A percentile compares a stretch with the other conserved stretches of the same genome.
Conservation (phyloP, 2,113 vertebrate genomes). For the Hemibagrus wyckioides region DNA sequence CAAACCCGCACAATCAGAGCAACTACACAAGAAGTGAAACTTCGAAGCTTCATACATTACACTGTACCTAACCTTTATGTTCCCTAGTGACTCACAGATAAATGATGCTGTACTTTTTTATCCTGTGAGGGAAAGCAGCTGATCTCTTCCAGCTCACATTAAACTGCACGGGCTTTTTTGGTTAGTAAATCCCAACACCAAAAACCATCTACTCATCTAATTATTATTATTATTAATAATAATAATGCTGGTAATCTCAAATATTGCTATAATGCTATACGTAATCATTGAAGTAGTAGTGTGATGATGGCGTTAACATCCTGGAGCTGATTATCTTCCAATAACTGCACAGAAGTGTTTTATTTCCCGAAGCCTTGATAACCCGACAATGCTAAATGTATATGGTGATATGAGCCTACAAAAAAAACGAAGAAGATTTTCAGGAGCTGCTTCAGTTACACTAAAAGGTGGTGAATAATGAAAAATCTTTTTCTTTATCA, state of each 20-base stretch:
- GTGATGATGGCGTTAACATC: neutral
- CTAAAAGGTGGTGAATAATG: neutral
- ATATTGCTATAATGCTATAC: neutral
- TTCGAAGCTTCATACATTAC: constrained; percentile 7
- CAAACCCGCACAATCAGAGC: constrained; percentile 12
- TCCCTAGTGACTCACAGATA: constrained; percentile 7
- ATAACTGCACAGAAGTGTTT: neutral
- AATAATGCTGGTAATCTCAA: neutral
- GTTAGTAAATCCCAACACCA: neutral
- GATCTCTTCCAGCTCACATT: neutral
- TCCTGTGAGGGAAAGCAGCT: neutral
- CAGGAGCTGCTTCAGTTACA: neutral
- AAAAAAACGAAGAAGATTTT: neutral
- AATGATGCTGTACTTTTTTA: constrained; percentile 2
- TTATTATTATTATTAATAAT: neutral
- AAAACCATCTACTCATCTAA: neutral
- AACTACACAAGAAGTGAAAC: constrained; percentile 24
- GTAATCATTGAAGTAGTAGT: neutral
- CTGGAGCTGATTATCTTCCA: neutral
- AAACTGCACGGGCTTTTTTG: neutral
- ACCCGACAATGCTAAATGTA: neutral
- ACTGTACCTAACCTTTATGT: neutral
- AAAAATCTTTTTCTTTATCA: neutral
- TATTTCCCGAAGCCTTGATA: neutral
- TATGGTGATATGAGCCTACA: neutral